phyloP scores from a whole-genome alignment of 2,797 vertebrate species.

The Pterois miles region DNA sequence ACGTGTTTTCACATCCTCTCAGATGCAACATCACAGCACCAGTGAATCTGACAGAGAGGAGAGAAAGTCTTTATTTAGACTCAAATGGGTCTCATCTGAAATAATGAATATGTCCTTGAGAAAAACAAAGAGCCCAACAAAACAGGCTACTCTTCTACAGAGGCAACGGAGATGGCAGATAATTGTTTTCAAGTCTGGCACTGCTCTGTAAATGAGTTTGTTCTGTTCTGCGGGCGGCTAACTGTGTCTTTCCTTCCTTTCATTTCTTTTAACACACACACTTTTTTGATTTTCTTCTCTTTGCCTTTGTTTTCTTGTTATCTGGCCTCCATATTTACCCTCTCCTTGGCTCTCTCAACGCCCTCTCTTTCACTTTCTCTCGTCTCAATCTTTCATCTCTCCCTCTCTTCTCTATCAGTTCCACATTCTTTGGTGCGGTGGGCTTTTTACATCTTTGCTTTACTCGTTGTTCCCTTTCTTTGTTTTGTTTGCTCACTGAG shows the following conservation, averaged over 20 bases:
- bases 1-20: conserved; percentile 75
- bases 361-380: conserved; percentile 57
- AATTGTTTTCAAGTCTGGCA: conserved; percentile 86
- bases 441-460: conserved; percentile 76
- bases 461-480: conserved; percentile 63
- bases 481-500: conserved; percentile 56
- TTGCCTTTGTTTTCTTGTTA: conserved; percentile 75
- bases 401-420: conserved; percentile 39
- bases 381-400: conserved; percentile 40
- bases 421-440: conserved; percentile 55
- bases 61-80: conserved; percentile 83
- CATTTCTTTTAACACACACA: conserved; percentile 57
- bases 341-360: conserved; percentile 67
- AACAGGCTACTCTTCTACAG: conserved; percentile 75
- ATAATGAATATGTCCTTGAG: conserved; percentile 91
- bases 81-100: conserved; percentile 86
- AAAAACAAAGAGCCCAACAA: conserved; percentile 84
- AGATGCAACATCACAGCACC: conserved; percentile 83
- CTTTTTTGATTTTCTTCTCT: conserved; percentile 51
- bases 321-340: conserved; percentile 75
- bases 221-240: conserved; percentile 76
- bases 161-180: conserved; percentile 80
- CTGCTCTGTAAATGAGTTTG: conserved; percentile 84
- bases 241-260: conserved; percentile 75
- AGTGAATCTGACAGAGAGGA: conserved; percentile 77